Conservation (phyloP, 2,113 vertebrate species). For the Myiozetetes cayanensis region DNA sequence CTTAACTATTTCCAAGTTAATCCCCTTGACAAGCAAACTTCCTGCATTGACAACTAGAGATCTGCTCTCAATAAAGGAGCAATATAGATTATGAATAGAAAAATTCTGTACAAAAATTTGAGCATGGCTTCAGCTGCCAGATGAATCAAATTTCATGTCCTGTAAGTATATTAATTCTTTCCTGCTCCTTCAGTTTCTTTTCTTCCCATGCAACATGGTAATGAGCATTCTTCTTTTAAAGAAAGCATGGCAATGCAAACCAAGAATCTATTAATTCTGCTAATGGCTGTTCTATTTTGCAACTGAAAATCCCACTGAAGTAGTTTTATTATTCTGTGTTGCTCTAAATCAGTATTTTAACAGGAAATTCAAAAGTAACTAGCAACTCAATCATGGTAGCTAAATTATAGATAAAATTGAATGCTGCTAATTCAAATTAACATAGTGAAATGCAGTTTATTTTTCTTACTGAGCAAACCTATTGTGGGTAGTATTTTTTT, state of each 20-base stretch:
- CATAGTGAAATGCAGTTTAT: not conserved
- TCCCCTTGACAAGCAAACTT: not conserved
- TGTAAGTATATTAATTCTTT: slow-evolving; percentile 8
- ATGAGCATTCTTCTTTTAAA: not conserved
- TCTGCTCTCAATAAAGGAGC: slow-evolving; percentile 19
- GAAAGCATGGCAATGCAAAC: not conserved
- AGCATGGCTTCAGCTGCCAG: not conserved
- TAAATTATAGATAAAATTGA: not conserved
- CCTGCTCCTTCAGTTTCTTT: not conserved
- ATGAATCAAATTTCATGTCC: slow-evolving; percentile 2
- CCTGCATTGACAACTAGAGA: not conserved
- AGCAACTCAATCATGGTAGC: not conserved
- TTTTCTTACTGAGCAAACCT: not conserved
- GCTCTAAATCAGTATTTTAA: not conserved
- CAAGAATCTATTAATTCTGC: not conserved
- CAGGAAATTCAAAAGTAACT: not conserved
- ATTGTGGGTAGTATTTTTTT: not conserved
- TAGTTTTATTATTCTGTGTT: not conserved
- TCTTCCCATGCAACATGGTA: not conserved
- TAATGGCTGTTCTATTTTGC: not conserved
- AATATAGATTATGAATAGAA: not conserved
- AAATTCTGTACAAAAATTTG: not conserved
- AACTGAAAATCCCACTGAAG: not conserved
- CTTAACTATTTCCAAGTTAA: slow-evolving; percentile 10
- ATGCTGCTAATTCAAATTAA: not conserved